Evolutionary conservation across 2,113 vertebrate species (phyloP), one percentile per base, ranked within the genome.

Genomic region (Ophthalmolycus amberensis): DNA sequence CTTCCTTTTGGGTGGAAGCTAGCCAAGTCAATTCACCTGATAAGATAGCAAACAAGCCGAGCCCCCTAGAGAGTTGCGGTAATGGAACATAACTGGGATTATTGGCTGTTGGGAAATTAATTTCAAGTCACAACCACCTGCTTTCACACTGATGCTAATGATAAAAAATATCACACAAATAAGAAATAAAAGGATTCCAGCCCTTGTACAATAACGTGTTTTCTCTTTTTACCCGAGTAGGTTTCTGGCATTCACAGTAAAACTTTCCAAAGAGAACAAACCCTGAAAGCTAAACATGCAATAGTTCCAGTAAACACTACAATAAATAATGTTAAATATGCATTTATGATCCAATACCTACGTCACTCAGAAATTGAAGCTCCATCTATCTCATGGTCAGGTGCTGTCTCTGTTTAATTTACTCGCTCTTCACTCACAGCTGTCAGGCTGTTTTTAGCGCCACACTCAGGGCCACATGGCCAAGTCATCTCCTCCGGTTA

Each of bases 371-470:
- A 83, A 65, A 56, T 52, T 62, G 3, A 27, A 32, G 37, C 27
- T 54, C 29, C 48, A 58, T 77, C 68, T 38, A 59, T 71, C 56
- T 77, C 44, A 27, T 60, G 64, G 79, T 90, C 74, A 82, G 76
- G 75, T 88, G 82, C 76, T 80, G 56, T 67, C 83, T 83, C 38
- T 75, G 79, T 88, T 89, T 84, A 42, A 73, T 79, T 79, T 73
- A 69, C 73, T 58, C 12, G n/a, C 77, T 79, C 59, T 50, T 69
- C 68, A 71, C 85, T 25, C 88, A 75, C 86, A 93, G 92, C 91
- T 94, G 93, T 86, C 84, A 63, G 70, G 58, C 89, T 91, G 91
- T 91, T 94, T 93, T 90, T 90, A 93, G 92, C 62, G 27, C 70
- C 79, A 84, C 90, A 85, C 67, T 72, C 77, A 91, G 82, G 87